A percentile compares a stretch with the other conserved stretches of the same genome.
Evolutionary conservation across 2,797 vertebrate genomes (phyloP).

Genomic region (Vespertilio murinus): DNA sequence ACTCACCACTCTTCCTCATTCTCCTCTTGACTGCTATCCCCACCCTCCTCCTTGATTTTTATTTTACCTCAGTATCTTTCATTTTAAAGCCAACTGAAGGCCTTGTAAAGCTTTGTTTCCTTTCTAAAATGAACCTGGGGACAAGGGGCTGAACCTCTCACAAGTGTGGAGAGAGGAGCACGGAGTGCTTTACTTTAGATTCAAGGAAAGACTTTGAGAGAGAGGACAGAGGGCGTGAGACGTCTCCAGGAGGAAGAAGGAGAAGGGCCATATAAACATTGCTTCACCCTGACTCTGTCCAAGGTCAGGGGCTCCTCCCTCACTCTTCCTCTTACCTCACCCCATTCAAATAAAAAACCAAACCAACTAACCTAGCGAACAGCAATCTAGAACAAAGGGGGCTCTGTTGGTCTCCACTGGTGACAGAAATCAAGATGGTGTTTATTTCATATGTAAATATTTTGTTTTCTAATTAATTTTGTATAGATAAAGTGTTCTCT

Average conservation of each 20-base stretch:
- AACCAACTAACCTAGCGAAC: constrained; percentile 84
- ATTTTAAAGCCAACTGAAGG: constrained; percentile 84
- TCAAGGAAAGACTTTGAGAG: constrained; percentile 72
- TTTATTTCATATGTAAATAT: constrained; percentile 89
- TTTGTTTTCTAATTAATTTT: constrained; percentile 88
- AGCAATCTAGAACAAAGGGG: constrained; percentile 85
- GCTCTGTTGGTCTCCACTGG: constrained; percentile 77
- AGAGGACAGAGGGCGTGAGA: constrained; percentile 72
- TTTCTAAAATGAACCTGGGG: constrained; percentile 76
- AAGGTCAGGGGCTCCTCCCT: constrained; percentile 65
- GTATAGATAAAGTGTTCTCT: constrained; percentile 88
- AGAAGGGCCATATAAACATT: constrained; percentile 73
- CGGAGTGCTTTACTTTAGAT: constrained; percentile 69
- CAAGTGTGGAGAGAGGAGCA: constrained; percentile 66
- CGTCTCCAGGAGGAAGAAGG: constrained; percentile 76
- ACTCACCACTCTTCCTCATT: constrained; percentile 40
- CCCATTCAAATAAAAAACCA: constrained; percentile 77
- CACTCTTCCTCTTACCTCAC: constrained; percentile 81
- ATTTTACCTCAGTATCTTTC: constrained; percentile 82
- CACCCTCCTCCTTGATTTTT: constrained; percentile 68
- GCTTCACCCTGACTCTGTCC: constrained; percentile 62
- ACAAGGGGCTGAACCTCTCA: constrained; percentile 78
- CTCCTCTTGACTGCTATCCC: constrained; percentile 70
- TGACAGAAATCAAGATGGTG: constrained; percentile 80
- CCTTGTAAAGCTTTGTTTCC: constrained; percentile 82